Evolutionary conservation across 2,797 vertebrate genomes (phyloP).

Genomic region (Jordanella pulchra): DNA sequence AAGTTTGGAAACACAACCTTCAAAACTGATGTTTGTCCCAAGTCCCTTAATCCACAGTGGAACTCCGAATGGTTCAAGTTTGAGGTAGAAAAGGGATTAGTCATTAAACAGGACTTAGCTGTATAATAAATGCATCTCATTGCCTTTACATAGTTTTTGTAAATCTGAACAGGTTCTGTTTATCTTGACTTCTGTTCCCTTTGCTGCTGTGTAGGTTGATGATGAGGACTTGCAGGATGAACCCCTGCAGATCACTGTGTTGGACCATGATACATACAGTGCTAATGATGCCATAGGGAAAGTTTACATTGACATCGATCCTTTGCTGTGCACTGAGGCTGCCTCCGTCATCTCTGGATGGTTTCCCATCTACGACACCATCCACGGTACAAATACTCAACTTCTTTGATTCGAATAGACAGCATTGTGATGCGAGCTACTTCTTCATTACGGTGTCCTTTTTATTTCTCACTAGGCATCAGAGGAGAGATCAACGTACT

Average conservation of each 20-base stretch:
- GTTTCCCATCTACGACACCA: conserved; percentile 99
- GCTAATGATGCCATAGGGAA: conserved; percentile 99
- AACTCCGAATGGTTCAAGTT: conserved; percentile 99
- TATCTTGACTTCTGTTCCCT: not conserved
- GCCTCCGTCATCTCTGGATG: conserved; percentile 97
- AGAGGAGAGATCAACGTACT: conserved; percentile 96
- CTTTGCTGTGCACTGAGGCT: conserved; percentile 92
- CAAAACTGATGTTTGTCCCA: conserved; percentile 96
- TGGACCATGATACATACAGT: conserved; percentile 98
- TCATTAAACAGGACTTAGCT: accelerated
- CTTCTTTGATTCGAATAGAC: not conserved
- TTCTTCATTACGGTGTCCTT: not conserved
- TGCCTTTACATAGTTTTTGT: not conserved
- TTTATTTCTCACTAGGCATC: conserved; percentile 82
- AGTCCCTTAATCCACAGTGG: conserved; percentile 98
- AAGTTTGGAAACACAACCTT: conserved; percentile 99
- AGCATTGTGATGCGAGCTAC: not conserved
- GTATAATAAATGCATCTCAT: not conserved
- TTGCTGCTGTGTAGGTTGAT: conserved; percentile 84
- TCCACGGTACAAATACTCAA: conserved; percentile 84
- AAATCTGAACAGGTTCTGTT: not conserved
- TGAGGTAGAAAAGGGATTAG: conserved; percentile 86
- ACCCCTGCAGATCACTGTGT: conserved; percentile 95
- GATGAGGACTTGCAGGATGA: conserved; percentile 98
- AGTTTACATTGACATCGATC: conserved; percentile 99